phyloP scores from a whole-genome alignment of 2,888 invertebrate genomes.

The Cephus rjabovi region DNA sequence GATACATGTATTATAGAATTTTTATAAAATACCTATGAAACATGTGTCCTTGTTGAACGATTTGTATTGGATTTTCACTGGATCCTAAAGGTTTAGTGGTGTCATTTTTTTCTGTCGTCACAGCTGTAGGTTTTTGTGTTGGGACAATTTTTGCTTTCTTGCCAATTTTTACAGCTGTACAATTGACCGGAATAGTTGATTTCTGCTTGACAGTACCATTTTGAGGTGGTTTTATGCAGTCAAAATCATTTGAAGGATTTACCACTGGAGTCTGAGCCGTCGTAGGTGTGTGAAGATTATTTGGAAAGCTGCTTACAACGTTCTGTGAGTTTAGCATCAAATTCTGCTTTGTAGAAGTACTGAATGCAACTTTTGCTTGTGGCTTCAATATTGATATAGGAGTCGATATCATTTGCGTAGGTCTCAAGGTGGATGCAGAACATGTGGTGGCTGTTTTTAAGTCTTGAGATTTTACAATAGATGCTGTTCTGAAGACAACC shows the following conservation, averaged over 20 bases:
- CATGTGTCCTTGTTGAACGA: slow-evolving; percentile 72
- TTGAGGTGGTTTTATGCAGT: slow-evolving; percentile 30
- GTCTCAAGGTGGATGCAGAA: slow-evolving; percentile 42
- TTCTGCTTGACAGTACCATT: slow-evolving; percentile 32
- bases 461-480: slow-evolving; percentile 49
- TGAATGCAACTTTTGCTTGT: slow-evolving; percentile 42
- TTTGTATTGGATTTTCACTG: slow-evolving; percentile 71
- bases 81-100: slow-evolving; percentile 67
- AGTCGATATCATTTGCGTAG: slow-evolving; percentile 38
- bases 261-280: slow-evolving; percentile 14
- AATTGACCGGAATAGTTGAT: slow-evolving; percentile 27
- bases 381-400: slow-evolving; percentile 59
- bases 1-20: background rate
- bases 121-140: slow-evolving; percentile 27
- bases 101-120: slow-evolving; percentile 41
- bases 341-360: slow-evolving; percentile 35
- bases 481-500: slow-evolving; percentile 46
- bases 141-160: slow-evolving; percentile 31
- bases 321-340: slow-evolving; percentile 33
- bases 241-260: slow-evolving; percentile 25
- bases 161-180: slow-evolving; percentile 27
- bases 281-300: slow-evolving; percentile 20
- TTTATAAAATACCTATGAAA: slow-evolving; percentile 65
- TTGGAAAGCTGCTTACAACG: slow-evolving; percentile 19
- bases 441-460: slow-evolving; percentile 30